phyloP scores from a whole-genome alignment of 37 sponge, comb jelly and placozoan genomes.

The Hexactinellida sp. region DNA sequence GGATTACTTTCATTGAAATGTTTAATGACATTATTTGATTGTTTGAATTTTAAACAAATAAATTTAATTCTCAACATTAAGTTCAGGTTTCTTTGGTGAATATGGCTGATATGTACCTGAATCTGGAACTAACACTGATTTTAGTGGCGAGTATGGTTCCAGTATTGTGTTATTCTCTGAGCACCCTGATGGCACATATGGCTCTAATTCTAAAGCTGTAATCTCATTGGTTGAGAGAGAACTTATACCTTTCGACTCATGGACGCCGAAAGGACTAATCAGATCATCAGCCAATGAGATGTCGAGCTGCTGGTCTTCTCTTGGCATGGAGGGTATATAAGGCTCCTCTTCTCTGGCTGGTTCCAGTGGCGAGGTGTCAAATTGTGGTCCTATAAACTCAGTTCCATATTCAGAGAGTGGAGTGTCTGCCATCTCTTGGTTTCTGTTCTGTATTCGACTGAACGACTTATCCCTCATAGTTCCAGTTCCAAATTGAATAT shows the following conservation, averaged over 20 bases:
- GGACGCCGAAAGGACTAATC: background rate
- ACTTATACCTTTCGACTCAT: background rate
- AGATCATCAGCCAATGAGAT: slow-evolving; percentile 14
- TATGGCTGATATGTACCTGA: no score
- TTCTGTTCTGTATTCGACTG: background rate
- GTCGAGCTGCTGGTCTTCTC: background rate
- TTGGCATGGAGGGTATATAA: slow-evolving; percentile 1
- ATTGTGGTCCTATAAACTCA: background rate
- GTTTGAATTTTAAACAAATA: background rate
- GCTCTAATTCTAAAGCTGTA: background rate
- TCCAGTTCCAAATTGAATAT: background rate
- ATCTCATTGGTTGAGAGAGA: background rate
- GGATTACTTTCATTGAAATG: background rate
- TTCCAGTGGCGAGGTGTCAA: slow-evolving; percentile 7
- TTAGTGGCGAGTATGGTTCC: background rate
- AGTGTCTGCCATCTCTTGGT: background rate
- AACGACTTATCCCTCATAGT: background rate
- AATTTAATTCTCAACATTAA: background rate
- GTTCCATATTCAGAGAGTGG: background rate
- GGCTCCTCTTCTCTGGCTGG: background rate
- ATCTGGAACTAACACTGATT: background rate
- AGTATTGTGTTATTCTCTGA: background rate
- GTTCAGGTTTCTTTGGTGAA: background rate
- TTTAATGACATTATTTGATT: background rate
- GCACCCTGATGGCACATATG: background rate